Base-by-base conservation (phyloP, 2,888 invertebrate genomes). In the Arge pagana region DNA sequence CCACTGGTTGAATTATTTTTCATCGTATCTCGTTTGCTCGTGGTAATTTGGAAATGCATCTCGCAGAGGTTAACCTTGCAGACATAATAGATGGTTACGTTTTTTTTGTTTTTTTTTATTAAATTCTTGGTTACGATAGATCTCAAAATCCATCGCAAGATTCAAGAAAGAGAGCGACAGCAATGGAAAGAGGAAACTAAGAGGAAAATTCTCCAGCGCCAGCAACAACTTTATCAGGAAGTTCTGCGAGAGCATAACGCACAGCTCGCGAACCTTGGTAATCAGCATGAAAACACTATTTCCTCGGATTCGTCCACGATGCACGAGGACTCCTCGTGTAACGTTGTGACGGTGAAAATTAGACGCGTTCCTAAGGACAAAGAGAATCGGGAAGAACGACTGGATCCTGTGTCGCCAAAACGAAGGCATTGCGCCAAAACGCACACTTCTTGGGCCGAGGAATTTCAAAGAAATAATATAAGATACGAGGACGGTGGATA, bases 91-190 rank as follows among this genome's bases (percentile, higher is more conserved):
- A 7, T 37, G 39, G 30, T 15, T 18, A 15, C 49, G 37, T 52
- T 2, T 41, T 26, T 30, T 43, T 40, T 15, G 33, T 30, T 41
- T 18, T 45, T 30, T 30, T 36, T 49, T 28, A 31, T 24, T 15
- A 24, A 26, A 10, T 30, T 10, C n/a, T n/a, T n/a, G n/a, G n/a
- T n/a, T n/a, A n/a, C n/a, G n/a, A 41, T 71, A 88, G 88, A 88
- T 77, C 76, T 88, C 43, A 88, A 87, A 68, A 82, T 71, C 21
- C 68, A 74, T 10, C 59, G 68, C 30, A 75, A 75, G 53, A 84
- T 87, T 23, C 87, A 85, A 67, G 85, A 85, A 54, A 68, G 79
- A 8, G 76, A 81, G 61, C 75, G 74, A 26, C 74, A 74, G 55
- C 71, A 74, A 55, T 72, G 76, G 57, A 72, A 67, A 42, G 67